Percentiles rank a stretch among this genome's conserved stretches.
Evolutionary conservation across 2,113 vertebrate genomes (phyloP).

Genomic region (Orthonyx spaldingii): DNA sequence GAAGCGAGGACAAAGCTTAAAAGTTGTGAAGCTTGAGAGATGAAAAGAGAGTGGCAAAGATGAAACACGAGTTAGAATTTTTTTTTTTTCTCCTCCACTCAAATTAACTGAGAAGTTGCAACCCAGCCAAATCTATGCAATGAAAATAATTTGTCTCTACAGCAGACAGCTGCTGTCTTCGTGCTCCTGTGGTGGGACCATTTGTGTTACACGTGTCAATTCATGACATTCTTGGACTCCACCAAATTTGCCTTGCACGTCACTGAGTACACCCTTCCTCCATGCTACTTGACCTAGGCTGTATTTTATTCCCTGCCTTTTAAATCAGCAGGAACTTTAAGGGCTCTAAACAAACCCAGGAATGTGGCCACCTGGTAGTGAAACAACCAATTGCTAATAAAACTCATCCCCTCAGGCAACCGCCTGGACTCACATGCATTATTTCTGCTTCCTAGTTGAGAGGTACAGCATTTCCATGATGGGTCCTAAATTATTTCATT

Average conservation of each 20-base stretch:
- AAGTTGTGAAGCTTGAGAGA: neutral
- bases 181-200: neutral
- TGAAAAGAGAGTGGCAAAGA: neutral
- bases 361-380: neutral
- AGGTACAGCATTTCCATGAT: neutral
- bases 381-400: neutral
- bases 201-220: conserved; percentile 1
- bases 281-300: neutral
- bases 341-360: neutral
- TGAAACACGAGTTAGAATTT: neutral
- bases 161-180: conserved; percentile 36
- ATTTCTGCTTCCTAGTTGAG: neutral
- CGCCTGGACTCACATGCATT: neutral
- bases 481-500: conserved; percentile 10
- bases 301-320: neutral
- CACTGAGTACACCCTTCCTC: neutral
- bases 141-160: conserved; percentile 9
- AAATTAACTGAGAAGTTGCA: neutral
- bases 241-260: neutral
- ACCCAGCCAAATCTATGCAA: neutral
- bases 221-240: neutral
- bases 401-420: neutral
- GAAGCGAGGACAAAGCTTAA: neutral
- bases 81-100: neutral
- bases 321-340: neutral